phyloP scores from a whole-genome alignment of 2,888 invertebrate species.

The Lasioglossum zephyrum region DNA sequence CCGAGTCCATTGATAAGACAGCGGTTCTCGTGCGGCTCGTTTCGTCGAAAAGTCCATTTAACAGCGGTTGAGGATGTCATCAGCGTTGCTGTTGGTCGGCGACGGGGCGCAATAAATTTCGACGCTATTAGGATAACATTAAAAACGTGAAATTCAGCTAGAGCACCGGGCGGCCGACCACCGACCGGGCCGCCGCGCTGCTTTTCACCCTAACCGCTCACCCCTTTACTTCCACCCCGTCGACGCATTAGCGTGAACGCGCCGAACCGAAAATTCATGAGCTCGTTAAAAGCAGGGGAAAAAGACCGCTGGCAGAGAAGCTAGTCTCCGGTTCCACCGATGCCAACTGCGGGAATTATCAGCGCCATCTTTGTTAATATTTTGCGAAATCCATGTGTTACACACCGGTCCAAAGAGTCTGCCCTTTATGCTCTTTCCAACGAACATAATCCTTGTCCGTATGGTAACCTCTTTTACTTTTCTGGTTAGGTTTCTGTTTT shows the following conservation, averaged over 20 bases:
- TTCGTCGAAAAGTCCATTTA: constrained; percentile 6
- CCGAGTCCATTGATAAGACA: neutral
- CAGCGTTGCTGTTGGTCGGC: constrained; percentile 23
- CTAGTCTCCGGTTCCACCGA: neutral
- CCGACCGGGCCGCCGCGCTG: neutral
- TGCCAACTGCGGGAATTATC: neutral
- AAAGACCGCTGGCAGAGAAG: neutral
- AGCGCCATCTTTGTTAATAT: neutral
- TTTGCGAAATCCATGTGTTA: neutral
- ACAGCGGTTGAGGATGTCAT: neutral
- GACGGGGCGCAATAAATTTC: constrained; percentile 50
- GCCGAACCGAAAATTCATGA: constrained; percentile 54
- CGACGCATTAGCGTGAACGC: constrained; percentile 43
- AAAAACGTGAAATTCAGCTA: constrained; percentile 71
- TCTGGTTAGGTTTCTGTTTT: neutral
- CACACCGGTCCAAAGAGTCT: neutral
- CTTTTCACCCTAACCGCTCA: constrained; percentile 28
- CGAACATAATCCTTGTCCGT: too few species aligned
- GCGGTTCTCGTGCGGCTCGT: neutral
- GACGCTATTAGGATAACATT: constrained; percentile 51
- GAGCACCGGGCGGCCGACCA: constrained; percentile 17
- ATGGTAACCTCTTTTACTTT: too few species aligned
- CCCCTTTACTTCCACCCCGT: constrained; percentile 39
- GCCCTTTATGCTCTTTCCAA: neutral
- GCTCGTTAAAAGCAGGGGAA: constrained; percentile 40